These are phyloP conservation scores for Gandaritis pyraliata DNA, from an alignment of 2,888 invertebrate species.

Conservation along the genomic window DNA sequence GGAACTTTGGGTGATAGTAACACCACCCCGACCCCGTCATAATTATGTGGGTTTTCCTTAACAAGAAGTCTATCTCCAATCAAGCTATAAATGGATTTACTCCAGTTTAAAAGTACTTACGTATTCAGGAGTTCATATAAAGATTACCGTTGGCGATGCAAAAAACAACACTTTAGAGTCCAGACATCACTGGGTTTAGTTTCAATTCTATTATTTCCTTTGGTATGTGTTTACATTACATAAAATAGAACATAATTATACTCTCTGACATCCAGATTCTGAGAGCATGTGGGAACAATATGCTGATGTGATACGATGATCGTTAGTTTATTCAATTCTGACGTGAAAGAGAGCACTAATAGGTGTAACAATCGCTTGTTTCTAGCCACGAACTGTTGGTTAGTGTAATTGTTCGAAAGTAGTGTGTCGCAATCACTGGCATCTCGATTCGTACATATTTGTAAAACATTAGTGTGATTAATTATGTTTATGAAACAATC, in stretches of 20 bases:
- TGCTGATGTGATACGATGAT: conserved; percentile 18
- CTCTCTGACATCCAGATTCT: background rate
- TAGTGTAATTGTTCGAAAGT: conserved; percentile 28
- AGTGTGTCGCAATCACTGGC: conserved; percentile 19
- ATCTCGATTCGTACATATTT: conserved; percentile 18
- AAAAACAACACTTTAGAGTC: no score
- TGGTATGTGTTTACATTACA: no score
- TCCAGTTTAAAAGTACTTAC: no score
- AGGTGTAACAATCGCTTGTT: conserved; percentile 21
- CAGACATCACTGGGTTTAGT: background rate
- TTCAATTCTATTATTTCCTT: background rate
- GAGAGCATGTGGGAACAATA: conserved; percentile 23
- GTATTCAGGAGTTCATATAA: no score
- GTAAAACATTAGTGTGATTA: background rate
- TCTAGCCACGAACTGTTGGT: conserved; percentile 22
- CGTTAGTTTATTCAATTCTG: conserved; percentile 22
- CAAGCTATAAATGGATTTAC: background rate
- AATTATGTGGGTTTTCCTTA: no score
- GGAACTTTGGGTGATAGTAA: no score
- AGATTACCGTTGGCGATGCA: no score
- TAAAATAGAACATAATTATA: background rate
- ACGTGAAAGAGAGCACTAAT: conserved; percentile 20
- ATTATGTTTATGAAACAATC: background rate
- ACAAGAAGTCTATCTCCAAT: no score
- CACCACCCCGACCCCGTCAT: no score